Conservation (phyloP, 2,888 invertebrate species). For the Agrotis clavis region DNA sequence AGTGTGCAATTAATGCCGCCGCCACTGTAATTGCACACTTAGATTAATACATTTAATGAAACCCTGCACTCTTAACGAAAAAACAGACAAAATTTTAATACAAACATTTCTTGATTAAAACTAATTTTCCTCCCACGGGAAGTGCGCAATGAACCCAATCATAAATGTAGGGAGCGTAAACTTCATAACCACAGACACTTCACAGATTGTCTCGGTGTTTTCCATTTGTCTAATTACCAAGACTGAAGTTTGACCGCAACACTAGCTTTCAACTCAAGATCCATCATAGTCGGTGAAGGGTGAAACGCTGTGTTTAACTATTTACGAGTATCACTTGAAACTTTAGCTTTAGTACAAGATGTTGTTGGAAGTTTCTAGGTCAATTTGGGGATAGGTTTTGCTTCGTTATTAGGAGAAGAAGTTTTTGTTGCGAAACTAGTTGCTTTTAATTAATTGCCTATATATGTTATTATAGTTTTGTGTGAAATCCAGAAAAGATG, state of each 20-base stretch:
- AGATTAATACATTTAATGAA: too few species aligned
- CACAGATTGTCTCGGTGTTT: conserved; percentile 52
- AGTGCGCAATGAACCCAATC: conserved; percentile 10
- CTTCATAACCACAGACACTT: conserved; percentile 29
- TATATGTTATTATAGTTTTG: too few species aligned
- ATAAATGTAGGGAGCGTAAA: conserved; percentile 26
- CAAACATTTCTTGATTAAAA: not conserved
- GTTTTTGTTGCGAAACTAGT: conserved; percentile 1
- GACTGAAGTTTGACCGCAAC: conserved; percentile 51
- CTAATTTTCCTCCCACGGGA: not conserved
- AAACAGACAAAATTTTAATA: not conserved
- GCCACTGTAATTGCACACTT: too few species aligned
- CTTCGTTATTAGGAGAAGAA: conserved; percentile 4
- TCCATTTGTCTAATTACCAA: conserved; percentile 67
- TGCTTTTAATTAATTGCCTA: not conserved
- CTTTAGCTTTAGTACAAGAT: conserved; percentile 33
- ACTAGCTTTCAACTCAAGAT: conserved; percentile 51
- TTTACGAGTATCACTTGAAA: conserved; percentile 47
- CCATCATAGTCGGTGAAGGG: conserved; percentile 41
- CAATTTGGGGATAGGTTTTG: conserved; percentile 15
- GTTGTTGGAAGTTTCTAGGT: conserved; percentile 44
- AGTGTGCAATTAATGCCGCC: too few species aligned
- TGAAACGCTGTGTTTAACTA: conserved; percentile 47
- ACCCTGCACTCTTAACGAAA: not conserved
- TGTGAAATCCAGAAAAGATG: too few species aligned